Percentiles rank a stretch among this genome's conserved stretches.
Conservation (phyloP, 1,140 invertebrate genomes). For the Drosophila trapezifrons region DNA sequence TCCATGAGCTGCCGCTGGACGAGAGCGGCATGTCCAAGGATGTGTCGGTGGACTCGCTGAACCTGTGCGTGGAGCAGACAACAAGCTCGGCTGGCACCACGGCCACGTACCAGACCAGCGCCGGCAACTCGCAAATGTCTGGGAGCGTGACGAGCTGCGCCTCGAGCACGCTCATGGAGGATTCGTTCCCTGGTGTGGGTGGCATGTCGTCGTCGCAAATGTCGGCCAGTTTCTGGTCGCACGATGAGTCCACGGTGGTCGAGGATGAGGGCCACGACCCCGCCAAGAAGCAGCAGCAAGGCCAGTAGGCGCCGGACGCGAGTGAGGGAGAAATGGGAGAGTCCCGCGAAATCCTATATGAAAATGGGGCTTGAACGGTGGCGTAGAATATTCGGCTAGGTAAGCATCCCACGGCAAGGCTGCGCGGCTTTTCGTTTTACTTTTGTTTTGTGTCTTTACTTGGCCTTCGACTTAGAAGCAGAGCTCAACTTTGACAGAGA, state of each 20-base stretch:
- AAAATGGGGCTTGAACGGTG: slow-evolving; percentile 66
- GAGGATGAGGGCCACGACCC: slow-evolving; percentile 61
- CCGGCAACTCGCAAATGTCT: slow-evolving; percentile 92
- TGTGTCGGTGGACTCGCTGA: slow-evolving; percentile 77
- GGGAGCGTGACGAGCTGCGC: slow-evolving; percentile 89
- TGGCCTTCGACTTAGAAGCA: slow-evolving; percentile 60
- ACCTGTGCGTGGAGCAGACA: slow-evolving; percentile 80
- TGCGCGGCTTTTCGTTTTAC: slow-evolving; percentile 58
- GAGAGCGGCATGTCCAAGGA: slow-evolving; percentile 74
- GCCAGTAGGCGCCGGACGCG: slow-evolving; percentile 43
- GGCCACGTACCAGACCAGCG: slow-evolving; percentile 91
- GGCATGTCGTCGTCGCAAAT: slow-evolving; percentile 74
- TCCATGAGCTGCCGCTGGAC: slow-evolving; percentile 53
- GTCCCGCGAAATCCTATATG: slow-evolving; percentile 46
- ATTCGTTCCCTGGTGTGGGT: slow-evolving; percentile 76
- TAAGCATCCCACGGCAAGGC: slow-evolving; percentile 72
- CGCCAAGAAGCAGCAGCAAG: slow-evolving; percentile 48
- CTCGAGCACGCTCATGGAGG: slow-evolving; percentile 83
- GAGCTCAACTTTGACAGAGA: slow-evolving; percentile 78
- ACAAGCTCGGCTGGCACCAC: slow-evolving; percentile 91
- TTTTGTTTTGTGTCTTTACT: slow-evolving; percentile 61
- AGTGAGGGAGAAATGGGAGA: slow-evolving; percentile 31
- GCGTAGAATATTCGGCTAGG: slow-evolving; percentile 72
- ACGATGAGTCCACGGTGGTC: slow-evolving; percentile 73
- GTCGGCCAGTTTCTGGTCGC: slow-evolving; percentile 77